phyloP scores from a whole-genome alignment of 92 coral and sea anemone genomes.

The Porites divaricata region DNA sequence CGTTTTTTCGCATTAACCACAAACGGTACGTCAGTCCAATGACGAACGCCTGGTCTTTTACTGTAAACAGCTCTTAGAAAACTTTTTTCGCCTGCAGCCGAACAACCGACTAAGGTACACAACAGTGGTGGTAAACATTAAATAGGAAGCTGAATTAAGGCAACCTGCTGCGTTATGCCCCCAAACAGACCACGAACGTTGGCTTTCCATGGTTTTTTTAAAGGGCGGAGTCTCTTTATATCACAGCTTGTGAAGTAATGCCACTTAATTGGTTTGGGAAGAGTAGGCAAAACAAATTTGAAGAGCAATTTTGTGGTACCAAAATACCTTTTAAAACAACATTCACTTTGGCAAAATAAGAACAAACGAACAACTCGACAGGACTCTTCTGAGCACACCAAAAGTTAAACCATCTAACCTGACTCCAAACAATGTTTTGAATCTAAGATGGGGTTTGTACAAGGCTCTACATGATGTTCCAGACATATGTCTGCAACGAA shows the following conservation, averaged over 20 bases:
- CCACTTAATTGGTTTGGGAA: slow-evolving; percentile 1
- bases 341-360: neutral
- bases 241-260: slow-evolving; percentile 31
- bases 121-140: neutral
- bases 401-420: neutral
- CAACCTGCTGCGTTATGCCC: slow-evolving; percentile 20
- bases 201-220: slow-evolving; percentile 14
- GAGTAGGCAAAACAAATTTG: neutral
- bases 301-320: neutral
- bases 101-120: neutral
- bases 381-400: neutral
- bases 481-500: neutral
- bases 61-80: neutral
- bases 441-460: neutral
- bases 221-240: slow-evolving; percentile 35
- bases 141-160: slow-evolving; percentile 21
- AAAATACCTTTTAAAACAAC: neutral
- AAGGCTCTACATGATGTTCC: neutral
- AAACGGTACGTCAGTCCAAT: too few species aligned
- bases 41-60: too few species aligned
- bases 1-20: neutral
- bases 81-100: neutral
- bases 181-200: slow-evolving; percentile 12
- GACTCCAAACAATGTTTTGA: neutral
- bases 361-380: neutral